Evolutionary conservation across 1,140 invertebrate species (phyloP).

Genomic region (Hyles vespertilio): DNA sequence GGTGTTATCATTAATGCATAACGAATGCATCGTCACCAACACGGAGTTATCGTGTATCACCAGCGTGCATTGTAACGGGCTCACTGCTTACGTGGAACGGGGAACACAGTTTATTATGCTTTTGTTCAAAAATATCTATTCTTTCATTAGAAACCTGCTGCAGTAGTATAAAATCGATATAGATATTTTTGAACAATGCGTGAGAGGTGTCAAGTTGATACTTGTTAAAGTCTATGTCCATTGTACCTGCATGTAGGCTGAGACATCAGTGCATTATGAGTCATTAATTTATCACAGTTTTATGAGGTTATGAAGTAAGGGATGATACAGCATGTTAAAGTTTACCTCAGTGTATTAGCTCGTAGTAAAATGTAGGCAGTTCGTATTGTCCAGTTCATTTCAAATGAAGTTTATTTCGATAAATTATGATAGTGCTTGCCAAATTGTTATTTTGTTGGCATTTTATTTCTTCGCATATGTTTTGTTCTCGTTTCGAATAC

Average conservation of each 20-base stretch:
- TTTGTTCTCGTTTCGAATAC: no score
- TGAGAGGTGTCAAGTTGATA: constrained; percentile 34
- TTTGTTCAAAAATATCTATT: constrained; percentile 8
- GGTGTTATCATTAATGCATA: constrained; percentile 45
- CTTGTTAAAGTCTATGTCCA: constrained; percentile 42
- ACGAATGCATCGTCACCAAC: constrained; percentile 57
- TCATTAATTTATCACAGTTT: constrained; percentile 20
- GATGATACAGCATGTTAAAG: constrained; percentile 27
- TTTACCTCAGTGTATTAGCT: constrained; percentile 24
- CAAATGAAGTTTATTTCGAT: constrained; percentile 7
- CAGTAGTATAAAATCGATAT: constrained; percentile 8
- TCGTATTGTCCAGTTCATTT: constrained; percentile 15
- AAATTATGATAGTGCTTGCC: constrained; percentile 22
- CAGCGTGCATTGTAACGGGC: constrained; percentile 62
- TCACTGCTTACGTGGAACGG: constrained; percentile 71
- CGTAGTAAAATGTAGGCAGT: constrained; percentile 12
- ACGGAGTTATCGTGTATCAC: constrained; percentile 50
- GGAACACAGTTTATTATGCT: constrained; percentile 31
- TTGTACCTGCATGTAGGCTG: constrained; percentile 65
- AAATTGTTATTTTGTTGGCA: constrained; percentile 6
- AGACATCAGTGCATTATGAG: constrained; percentile 46
- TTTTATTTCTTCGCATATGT: constrained; percentile 2
- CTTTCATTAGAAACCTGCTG: no score
- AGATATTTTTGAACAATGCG: constrained; percentile 50
- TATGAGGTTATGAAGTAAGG: constrained; percentile 13